A percentile compares a stretch with the other conserved stretches of the same genome.
phyloP scores from a whole-genome alignment of 2,888 invertebrate species.

The Nomada fabriciana region DNA sequence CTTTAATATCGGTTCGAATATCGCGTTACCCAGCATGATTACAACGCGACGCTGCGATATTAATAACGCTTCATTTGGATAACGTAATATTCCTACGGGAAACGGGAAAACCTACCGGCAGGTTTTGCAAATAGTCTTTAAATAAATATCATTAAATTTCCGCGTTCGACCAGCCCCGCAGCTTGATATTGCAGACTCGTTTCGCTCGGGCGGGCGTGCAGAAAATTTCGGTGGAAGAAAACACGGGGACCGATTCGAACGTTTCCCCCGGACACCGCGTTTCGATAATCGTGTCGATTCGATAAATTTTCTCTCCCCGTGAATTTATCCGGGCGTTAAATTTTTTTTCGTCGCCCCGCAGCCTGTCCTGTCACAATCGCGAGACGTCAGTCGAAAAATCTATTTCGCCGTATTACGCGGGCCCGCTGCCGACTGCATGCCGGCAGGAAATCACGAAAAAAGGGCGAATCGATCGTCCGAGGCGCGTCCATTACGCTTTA shows the following conservation, averaged over 20 bases:
- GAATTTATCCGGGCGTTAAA: constrained; percentile 43
- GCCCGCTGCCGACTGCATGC: constrained; percentile 44
- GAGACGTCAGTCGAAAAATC: constrained; percentile 61
- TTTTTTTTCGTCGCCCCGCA: constrained; percentile 22
- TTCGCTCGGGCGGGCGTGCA: background rate
- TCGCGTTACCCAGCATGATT: constrained; percentile 52
- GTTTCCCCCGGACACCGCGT: background rate
- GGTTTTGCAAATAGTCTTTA: constrained; percentile 58
- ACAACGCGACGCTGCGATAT: constrained; percentile 53
- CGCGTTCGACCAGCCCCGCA: constrained; percentile 38
- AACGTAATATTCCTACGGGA: constrained; percentile 59
- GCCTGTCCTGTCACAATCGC: constrained; percentile 27
- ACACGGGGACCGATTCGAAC: background rate
- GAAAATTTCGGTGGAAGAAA: background rate
- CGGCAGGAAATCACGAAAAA: constrained; percentile 68
- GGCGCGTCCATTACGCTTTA: constrained; percentile 72
- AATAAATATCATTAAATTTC: constrained; percentile 64
- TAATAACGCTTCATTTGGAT: constrained; percentile 61
- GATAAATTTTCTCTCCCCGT: constrained; percentile 27
- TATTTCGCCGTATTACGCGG: constrained; percentile 62
- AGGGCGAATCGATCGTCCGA: constrained; percentile 69
- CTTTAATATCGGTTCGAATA: constrained; percentile 51
- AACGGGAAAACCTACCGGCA: constrained; percentile 44
- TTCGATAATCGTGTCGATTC: constrained; percentile 32
- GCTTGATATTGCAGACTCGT: constrained; percentile 45